Percentiles rank a stretch among this genome's conserved stretches.
phyloP scores from a whole-genome alignment of 2,888 invertebrate genomes.

The Nesidiocoris tenuis region DNA sequence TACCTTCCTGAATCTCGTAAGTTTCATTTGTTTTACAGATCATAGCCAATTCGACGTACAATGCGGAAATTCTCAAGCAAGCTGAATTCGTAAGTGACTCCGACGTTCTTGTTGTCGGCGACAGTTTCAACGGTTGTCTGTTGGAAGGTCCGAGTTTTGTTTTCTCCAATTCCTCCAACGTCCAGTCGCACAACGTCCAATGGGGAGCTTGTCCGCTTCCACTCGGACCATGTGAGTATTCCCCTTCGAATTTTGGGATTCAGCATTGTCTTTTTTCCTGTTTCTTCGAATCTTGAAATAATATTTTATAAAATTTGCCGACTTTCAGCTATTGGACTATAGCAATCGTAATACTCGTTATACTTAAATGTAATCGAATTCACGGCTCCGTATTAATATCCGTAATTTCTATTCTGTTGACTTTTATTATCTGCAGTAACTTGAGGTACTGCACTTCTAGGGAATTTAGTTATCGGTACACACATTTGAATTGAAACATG shows the following conservation, averaged over 20 bases:
- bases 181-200: conserved; percentile 66
- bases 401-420: not conserved
- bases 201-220: conserved; percentile 77
- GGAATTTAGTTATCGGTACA: not conserved
- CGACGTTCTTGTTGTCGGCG: conserved; percentile 74
- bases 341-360: not conserved
- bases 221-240: conserved; percentile 44
- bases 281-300: not conserved
- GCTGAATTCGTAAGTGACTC: conserved; percentile 57
- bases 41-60: conserved; percentile 76
- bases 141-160: conserved; percentile 83
- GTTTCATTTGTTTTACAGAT: no score
- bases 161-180: conserved; percentile 61
- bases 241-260: no score
- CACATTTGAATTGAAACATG: not conserved
- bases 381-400: not conserved
- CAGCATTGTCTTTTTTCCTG: not conserved
- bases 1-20: no score
- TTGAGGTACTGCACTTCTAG: not conserved
- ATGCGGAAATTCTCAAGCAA: conserved; percentile 70
- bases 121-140: conserved; percentile 79
- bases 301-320: not conserved
- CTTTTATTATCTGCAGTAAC: not conserved
- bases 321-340: not conserved
- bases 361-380: not conserved